Base-by-base conservation (phyloP, 2,797 vertebrate genomes). In the Gymnocypris eckloni region DNA sequence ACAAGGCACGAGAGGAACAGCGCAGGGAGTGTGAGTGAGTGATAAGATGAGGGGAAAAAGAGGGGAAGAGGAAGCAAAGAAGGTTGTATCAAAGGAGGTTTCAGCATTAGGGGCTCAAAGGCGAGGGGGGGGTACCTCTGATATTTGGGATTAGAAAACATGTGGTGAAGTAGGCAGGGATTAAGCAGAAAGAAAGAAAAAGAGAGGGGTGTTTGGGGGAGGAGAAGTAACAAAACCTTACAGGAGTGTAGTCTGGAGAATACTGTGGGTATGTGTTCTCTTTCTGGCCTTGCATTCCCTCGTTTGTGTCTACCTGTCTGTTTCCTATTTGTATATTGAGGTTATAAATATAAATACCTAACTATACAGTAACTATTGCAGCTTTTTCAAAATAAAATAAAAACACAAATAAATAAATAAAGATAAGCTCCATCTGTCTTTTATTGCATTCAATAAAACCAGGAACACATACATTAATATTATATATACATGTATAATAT, bases 81-180 rank as follows among this genome's bases (percentile, higher is more conserved):
- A 73, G 85, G 91, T 90, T 86, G 77, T 86, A 86, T 86, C 70
- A 86, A 86, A 80, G 88, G 89, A 93, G 90, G 92, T 92, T 92
- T 92, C 89, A 87, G 90, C 88, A 92, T 92, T 92, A 93, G 87
- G 90, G 91, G 90, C 89, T 88, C 81, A 86, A 52, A 93, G 90
- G 91, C 90, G 71, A 83, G 85, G 71, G 83, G 83, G 90, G 83
- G 33, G 87, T 91, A 91, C 89, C 93, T 91, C 91, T 92, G 90
- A 92, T 92, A 94, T 92, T 92, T 90, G 83, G 94, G 94, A 95
- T 95, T 95, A 95, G 92, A 92, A 93, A 94, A 94, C 93, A 92
- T 94, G 94, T 92, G 91, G 92, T 87, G 89, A 91, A 93, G 93
- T 92, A 92, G 92, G 59, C 87, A 93, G 89, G 93, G 94, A 95